Evolutionary conservation across 2,797 vertebrate species (phyloP).

Genomic region (Ptychadena robeensis): DNA sequence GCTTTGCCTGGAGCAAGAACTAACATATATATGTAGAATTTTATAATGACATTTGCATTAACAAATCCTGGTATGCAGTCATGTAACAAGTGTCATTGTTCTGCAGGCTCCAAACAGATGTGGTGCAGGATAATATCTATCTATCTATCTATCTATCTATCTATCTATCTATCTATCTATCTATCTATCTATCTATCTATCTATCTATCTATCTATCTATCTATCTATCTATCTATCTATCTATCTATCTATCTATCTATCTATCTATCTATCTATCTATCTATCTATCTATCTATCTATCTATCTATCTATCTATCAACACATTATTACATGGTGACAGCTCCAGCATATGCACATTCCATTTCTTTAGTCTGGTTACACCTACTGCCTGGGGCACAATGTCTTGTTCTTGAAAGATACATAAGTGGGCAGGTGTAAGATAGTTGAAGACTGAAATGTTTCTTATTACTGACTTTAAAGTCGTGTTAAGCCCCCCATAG

Average conservation of each 20-base stretch:
- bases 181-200: background rate
- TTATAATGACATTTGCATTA: background rate
- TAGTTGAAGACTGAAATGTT: background rate
- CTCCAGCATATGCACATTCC: background rate
- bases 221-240: background rate
- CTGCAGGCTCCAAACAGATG: background rate
- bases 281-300: background rate
- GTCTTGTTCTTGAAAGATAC: background rate
- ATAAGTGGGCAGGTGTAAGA: background rate
- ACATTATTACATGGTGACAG: background rate
- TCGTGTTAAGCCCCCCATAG: too few relatives aligned
- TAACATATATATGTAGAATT: background rate
- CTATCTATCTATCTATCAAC: background rate
- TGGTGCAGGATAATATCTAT: background rate
- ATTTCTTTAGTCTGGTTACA: conserved; percentile 37
- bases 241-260: background rate
- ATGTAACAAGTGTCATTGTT: background rate
- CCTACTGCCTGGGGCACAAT: conserved; percentile 14
- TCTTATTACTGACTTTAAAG: background rate
- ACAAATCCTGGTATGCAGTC: background rate
- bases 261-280: background rate
- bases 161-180: background rate
- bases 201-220: background rate
- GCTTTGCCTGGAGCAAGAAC: background rate
- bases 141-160: background rate